These are phyloP conservation scores for Varanus komodoensis DNA, from an alignment of 2,113 vertebrate genomes.

Conservation along the genomic window DNA sequence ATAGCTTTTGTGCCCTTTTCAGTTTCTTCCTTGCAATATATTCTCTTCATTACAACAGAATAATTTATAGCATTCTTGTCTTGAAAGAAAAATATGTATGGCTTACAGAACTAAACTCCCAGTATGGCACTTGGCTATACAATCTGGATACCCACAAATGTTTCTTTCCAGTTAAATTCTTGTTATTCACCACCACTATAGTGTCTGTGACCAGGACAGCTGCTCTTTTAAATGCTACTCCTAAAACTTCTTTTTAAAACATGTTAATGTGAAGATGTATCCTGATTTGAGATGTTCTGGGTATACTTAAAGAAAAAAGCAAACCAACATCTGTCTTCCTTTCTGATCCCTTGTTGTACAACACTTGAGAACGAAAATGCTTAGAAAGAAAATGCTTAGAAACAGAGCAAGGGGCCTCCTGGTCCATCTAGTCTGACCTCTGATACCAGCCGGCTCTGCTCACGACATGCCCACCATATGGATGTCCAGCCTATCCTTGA, in stretches of 20 bases:
- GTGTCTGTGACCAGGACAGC: background rate
- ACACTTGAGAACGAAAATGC: background rate
- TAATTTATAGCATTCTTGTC: background rate
- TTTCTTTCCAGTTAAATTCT: background rate
- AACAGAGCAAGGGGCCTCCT: too few relatives aligned
- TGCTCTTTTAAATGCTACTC: background rate
- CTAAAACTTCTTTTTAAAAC: accelerated
- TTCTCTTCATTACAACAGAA: slow-evolving; percentile 33
- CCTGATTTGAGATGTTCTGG: slow-evolving; percentile 18
- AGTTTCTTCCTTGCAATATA: slow-evolving; percentile 11
- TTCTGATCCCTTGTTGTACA: slow-evolving; percentile 1
- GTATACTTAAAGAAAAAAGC: background rate
- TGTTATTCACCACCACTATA: background rate
- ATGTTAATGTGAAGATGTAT: background rate
- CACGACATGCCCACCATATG: too few relatives aligned
- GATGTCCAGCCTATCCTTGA: too few relatives aligned
- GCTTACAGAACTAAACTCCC: slow-evolving; percentile 23
- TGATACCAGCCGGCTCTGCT: too few relatives aligned
- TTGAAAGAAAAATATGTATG: background rate
- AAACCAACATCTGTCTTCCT: slow-evolving; percentile 4
- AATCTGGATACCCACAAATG: slow-evolving; percentile 1
- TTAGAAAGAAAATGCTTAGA: too few relatives aligned
- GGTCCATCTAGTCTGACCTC: too few relatives aligned
- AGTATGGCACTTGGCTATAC: background rate
- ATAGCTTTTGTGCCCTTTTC: background rate